Conservation (phyloP, 2,797 vertebrate species). For the Myotis pilosus region DNA sequence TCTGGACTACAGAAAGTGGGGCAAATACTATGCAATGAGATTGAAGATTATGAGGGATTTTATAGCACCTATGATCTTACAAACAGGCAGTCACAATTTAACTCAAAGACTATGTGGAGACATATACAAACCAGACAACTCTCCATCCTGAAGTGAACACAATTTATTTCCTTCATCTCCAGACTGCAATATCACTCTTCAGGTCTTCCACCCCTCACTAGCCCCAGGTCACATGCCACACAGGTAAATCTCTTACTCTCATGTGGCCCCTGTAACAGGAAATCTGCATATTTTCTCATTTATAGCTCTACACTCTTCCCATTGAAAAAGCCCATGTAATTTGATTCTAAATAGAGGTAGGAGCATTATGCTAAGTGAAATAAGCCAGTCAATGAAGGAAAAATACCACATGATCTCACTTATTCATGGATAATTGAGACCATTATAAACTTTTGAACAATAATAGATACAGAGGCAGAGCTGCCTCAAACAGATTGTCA, state of each 20-base stretch:
- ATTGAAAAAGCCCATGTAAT: constrained; percentile 44
- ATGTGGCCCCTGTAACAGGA: not conserved
- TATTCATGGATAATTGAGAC: no score
- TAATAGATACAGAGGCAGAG: no score
- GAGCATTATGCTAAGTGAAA: no score
- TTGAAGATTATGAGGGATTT: not conserved
- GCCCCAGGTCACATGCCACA: not conserved
- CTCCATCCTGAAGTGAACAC: not conserved
- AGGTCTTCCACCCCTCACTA: not conserved
- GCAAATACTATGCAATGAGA: not conserved
- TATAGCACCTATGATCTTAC: not conserved
- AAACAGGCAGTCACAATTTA: not conserved
- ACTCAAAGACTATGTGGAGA: not conserved
- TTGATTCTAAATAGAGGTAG: constrained; percentile 57
- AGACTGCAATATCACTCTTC: not conserved
- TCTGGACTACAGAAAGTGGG: not conserved
- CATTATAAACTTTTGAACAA: no score
- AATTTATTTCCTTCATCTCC: not conserved
- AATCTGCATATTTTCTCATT: constrained; percentile 61
- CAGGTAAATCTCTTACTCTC: constrained; percentile 20
- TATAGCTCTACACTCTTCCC: constrained; percentile 16
- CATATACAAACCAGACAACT: not conserved
- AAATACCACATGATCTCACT: no score
- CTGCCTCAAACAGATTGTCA: no score
- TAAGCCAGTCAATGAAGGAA: no score